These are phyloP conservation scores for Tragopan temminckii DNA, from an alignment of 2,797 vertebrate genomes.

Conservation along the genomic window DNA sequence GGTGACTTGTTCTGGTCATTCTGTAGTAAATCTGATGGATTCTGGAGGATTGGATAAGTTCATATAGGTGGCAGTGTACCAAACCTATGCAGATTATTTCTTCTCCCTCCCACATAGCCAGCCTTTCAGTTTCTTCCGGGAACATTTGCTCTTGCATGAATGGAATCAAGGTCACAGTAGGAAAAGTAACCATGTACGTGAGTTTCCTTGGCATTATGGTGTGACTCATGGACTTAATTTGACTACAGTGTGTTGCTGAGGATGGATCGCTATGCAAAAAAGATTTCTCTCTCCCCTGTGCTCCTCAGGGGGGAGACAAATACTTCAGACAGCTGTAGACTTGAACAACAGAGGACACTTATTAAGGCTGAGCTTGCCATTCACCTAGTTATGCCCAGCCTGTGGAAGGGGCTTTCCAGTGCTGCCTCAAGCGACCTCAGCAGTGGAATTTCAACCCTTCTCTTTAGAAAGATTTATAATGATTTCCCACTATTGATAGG, in stretches of 20 bases:
- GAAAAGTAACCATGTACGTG: background rate
- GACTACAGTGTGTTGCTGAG: conserved; percentile 1
- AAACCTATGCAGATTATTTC: background rate
- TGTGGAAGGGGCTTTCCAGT: background rate
- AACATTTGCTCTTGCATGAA: conserved; percentile 43
- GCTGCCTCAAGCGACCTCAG: background rate
- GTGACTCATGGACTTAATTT: conserved; percentile 61
- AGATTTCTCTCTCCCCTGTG: background rate
- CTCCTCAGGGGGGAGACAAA: conserved; percentile 3
- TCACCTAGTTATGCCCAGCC: fast-evolving
- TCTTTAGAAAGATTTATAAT: background rate
- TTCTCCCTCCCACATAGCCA: background rate
- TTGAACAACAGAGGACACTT: background rate
- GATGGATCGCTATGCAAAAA: conserved; percentile 14
- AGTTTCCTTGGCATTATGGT: background rate
- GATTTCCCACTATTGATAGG: background rate
- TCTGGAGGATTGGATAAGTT: background rate
- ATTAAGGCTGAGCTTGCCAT: background rate
- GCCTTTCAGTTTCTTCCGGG: conserved; percentile 26
- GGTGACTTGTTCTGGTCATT: background rate
- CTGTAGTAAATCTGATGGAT: background rate
- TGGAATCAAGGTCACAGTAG: background rate
- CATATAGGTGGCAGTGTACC: background rate
- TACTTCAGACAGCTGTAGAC: background rate
- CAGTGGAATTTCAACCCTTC: background rate